These are phyloP conservation scores for Hydropsyche betteni DNA, from an alignment of 2,888 invertebrate genomes.

Conservation along the genomic window DNA sequence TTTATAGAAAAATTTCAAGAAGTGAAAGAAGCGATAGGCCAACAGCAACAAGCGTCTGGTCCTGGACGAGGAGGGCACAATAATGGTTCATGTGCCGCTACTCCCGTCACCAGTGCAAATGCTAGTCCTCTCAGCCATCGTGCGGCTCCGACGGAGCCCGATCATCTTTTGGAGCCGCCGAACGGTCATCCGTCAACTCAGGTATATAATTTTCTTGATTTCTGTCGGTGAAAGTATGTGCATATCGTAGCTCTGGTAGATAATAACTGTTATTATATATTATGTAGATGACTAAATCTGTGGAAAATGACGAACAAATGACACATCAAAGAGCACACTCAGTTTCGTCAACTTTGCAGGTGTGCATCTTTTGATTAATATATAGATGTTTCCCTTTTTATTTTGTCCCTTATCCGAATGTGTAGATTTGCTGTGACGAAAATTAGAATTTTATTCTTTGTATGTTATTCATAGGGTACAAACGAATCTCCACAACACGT, in stretches of 20 bases:
- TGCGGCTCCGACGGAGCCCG: constrained; percentile 64
- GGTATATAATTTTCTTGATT: constrained; percentile 23
- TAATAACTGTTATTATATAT: constrained; percentile 11
- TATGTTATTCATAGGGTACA: constrained; percentile 51
- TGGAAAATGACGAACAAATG: constrained; percentile 62
- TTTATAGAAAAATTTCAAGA: constrained; percentile 99
- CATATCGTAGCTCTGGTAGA: neutral
- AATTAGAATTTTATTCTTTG: neutral
- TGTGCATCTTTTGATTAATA: constrained; percentile 53
- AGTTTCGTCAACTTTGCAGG: constrained; percentile 65
- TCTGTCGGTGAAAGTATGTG: neutral
- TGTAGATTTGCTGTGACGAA: neutral
- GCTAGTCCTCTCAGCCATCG: constrained; percentile 84
- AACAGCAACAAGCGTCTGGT: constrained; percentile 57
- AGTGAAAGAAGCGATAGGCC: constrained; percentile 92
- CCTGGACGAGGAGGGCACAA: constrained; percentile 54
- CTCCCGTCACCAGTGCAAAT: constrained; percentile 87
- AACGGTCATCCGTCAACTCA: constrained; percentile 57
- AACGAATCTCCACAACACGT: constrained; percentile 53
- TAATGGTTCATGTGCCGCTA: constrained; percentile 74
- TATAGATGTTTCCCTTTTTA: neutral
- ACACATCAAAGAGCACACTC: constrained; percentile 72
- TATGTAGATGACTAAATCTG: constrained; percentile 59
- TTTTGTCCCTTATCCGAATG: neutral
- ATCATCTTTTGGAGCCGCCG: constrained; percentile 62